phyloP scores from a whole-genome alignment of 1,140 invertebrate species.

The Drosophila melanica region DNA sequence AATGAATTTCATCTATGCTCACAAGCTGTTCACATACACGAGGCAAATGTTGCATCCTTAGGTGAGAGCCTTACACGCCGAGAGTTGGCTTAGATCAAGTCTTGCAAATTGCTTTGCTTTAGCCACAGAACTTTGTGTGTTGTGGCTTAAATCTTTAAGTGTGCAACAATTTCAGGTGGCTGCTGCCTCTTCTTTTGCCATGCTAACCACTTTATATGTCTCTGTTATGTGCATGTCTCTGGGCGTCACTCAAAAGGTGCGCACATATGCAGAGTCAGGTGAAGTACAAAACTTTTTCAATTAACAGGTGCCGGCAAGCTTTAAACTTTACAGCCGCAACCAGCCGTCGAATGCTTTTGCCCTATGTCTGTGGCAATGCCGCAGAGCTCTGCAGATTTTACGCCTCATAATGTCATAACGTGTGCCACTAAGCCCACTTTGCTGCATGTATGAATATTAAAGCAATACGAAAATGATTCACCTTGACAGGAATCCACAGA shows the following conservation, averaged over 20 bases:
- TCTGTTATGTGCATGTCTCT: constrained; percentile 36
- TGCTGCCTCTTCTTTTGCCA: neutral
- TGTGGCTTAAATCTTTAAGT: constrained; percentile 58
- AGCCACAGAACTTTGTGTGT: constrained; percentile 41
- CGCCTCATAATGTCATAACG: constrained; percentile 67
- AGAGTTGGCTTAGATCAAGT: constrained; percentile 34
- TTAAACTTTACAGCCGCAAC: constrained; percentile 57
- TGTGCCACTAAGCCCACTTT: constrained; percentile 57
- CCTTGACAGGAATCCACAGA: neutral
- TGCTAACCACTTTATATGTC: constrained; percentile 1
- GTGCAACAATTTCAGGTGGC: constrained; percentile 28
- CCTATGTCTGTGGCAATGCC: constrained; percentile 21
- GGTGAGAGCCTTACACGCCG: constrained; percentile 22
- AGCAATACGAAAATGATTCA: neutral
- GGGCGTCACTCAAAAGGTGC: constrained; percentile 56
- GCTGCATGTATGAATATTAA: constrained; percentile 9
- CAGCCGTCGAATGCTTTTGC: constrained; percentile 4
- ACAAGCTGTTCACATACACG: constrained; percentile 21
- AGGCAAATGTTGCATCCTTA: constrained; percentile 63
- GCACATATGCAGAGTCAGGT: constrained; percentile 53
- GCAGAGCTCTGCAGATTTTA: constrained; percentile 62
- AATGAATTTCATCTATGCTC: constrained; percentile 47
- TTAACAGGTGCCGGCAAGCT: constrained; percentile 73
- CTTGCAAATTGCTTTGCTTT: constrained; percentile 40
- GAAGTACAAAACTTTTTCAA: constrained; percentile 77